These are phyloP conservation scores for Leptinotarsa texana DNA, from an alignment of 1,140 invertebrate species.

Conservation along the genomic window DNA sequence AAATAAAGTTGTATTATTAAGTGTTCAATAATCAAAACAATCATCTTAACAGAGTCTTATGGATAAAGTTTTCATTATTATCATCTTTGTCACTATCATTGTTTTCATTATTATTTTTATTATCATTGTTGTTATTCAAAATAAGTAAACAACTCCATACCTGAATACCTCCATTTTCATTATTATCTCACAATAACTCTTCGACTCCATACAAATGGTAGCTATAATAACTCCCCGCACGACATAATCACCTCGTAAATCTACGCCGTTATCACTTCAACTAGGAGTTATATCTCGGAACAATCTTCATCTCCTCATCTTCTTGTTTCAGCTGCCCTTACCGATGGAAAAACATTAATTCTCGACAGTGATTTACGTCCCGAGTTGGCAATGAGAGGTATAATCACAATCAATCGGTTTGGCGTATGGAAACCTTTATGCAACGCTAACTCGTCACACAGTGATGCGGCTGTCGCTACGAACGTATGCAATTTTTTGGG, in stretches of 20 bases:
- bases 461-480: slow-evolving; percentile 51
- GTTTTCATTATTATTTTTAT: too few species aligned
- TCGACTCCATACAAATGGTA: neutral
- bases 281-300: neutral
- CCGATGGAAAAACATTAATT: slow-evolving; percentile 63
- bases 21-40: too few species aligned
- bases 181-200: too few species aligned
- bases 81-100: too few species aligned
- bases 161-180: too few species aligned
- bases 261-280: neutral
- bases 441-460: slow-evolving; percentile 50
- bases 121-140: too few species aligned
- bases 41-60: too few species aligned
- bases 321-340: slow-evolving; percentile 52
- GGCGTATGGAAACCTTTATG: slow-evolving; percentile 68
- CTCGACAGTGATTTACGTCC: slow-evolving; percentile 64
- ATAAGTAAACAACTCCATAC: too few species aligned
- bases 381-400: slow-evolving; percentile 62
- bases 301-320: slow-evolving; percentile 16
- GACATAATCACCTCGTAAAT: slow-evolving; percentile 22
- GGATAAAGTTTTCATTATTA: too few species aligned
- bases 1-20: too few species aligned
- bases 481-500: slow-evolving; percentile 66
- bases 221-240: slow-evolving; percentile 12
- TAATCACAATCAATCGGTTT: slow-evolving; percentile 61